These are phyloP conservation scores for Eucriotettix oculatus DNA, from an alignment of 2,888 invertebrate genomes.

Conservation along the genomic window DNA sequence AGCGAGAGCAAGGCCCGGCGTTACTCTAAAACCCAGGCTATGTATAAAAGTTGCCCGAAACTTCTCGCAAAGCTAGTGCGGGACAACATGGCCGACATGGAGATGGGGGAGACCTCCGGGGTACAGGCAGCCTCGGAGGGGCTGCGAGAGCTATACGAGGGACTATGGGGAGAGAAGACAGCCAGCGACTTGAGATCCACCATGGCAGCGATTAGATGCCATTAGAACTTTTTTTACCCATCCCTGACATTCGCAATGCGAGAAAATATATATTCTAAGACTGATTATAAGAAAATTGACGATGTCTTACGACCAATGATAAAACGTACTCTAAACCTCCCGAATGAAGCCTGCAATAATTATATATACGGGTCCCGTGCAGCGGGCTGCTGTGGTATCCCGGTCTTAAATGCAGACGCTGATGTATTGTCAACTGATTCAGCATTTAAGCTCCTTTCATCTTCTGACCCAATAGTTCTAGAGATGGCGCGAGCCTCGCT, in stretches of 20 bases:
- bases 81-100: too few species aligned
- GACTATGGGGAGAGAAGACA: too few species aligned
- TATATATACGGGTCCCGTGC: background rate
- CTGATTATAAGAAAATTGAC: background rate
- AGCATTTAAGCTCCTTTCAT: background rate
- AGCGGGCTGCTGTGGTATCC: background rate
- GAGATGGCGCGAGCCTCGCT: background rate
- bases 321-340: background rate
- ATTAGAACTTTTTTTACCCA: background rate
- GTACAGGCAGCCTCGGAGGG: too few species aligned
- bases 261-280: background rate
- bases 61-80: too few species aligned
- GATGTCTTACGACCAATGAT: background rate
- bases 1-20: too few species aligned
- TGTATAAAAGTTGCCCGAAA: too few species aligned
- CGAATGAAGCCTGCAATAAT: background rate
- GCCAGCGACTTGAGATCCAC: too few species aligned
- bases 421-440: background rate
- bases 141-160: too few species aligned
- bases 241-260: background rate
- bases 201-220: background rate
- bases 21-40: too few species aligned
- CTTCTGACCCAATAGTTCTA: background rate
- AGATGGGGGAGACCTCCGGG: too few species aligned
- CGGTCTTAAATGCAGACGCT: background rate